phyloP scores from a whole-genome alignment of 2,888 invertebrate genomes.

The Aelia acuminata region DNA sequence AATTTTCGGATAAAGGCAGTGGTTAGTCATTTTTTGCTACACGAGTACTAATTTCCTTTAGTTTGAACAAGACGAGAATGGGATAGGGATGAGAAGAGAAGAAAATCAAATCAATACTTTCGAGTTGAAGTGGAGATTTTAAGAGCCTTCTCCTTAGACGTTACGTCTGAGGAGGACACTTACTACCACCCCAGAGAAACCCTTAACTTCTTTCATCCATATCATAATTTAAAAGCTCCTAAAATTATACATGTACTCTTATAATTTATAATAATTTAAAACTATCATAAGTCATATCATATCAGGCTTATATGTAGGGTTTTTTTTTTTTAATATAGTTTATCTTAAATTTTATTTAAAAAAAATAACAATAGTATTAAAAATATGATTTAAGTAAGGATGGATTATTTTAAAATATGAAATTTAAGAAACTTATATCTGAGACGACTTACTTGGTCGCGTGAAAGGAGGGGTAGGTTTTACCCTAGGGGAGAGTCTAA shows the following conservation, averaged over 20 bases:
- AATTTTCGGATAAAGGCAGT: not conserved
- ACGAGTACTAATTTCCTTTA: not conserved
- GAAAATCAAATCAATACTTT: conserved; percentile 50
- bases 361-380: too few species aligned
- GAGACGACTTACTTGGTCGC: not conserved
- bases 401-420: not conserved
- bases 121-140: not conserved
- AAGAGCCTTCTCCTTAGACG: conserved; percentile 14
- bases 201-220: not conserved
- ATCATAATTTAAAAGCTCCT: not conserved
- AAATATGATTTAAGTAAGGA: too few species aligned
- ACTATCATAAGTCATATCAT: not conserved
- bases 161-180: not conserved
- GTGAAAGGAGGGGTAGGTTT: not conserved
- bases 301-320: too few species aligned
- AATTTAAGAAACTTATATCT: not conserved
- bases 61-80: not conserved
- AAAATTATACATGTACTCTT: not conserved
- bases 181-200: not conserved
- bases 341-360: too few species aligned
- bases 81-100: not conserved
- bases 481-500: not conserved
- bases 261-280: not conserved
- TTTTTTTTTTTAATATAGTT: too few species aligned
- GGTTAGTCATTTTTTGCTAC: not conserved